These are phyloP conservation scores for Callionymus lyra DNA, from an alignment of 2,113 vertebrate species.

Conservation along the genomic window DNA sequence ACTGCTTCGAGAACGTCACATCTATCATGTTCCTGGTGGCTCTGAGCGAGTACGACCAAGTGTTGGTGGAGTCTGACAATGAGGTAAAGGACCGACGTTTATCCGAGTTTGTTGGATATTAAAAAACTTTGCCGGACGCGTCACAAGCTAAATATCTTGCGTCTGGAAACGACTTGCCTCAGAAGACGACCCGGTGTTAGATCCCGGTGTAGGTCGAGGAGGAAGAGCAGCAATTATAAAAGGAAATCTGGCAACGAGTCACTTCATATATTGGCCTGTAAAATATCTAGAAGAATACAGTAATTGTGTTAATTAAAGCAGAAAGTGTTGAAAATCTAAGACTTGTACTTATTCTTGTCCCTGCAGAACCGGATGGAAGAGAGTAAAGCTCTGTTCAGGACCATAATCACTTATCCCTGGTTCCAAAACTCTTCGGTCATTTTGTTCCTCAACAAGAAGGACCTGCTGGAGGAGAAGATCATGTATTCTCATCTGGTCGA, in stretches of 20 bases:
- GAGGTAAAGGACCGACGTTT: constrained; percentile 74
- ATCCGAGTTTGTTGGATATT: too few species aligned
- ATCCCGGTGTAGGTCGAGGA: too few species aligned
- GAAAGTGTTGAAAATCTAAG: too few species aligned
- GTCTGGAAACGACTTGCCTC: too few species aligned
- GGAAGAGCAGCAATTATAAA: too few species aligned
- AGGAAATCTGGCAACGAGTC: too few species aligned
- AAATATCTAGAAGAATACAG: too few species aligned
- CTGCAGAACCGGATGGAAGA: constrained; percentile 86
- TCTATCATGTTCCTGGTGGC: constrained; percentile 97
- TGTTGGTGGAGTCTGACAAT: constrained; percentile 92
- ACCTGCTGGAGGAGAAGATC: constrained; percentile 93
- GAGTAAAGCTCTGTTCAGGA: constrained; percentile 91
- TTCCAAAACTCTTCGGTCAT: constrained; percentile 93
- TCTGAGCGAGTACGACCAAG: constrained; percentile 95
- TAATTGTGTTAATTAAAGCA: too few species aligned
- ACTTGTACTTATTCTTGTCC: background rate
- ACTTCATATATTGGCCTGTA: too few species aligned
- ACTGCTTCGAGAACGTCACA: constrained; percentile 96
- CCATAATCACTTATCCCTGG: constrained; percentile 89
- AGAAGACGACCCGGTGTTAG: too few species aligned
- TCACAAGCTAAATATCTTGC: too few species aligned
- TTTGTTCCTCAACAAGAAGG: constrained; percentile 96
- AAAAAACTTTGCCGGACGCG: too few species aligned
- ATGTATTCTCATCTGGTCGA: constrained; percentile 92